Base-by-base conservation (phyloP, 53 echinoderm and acorn worm genomes). In the Pentamera pediparva region DNA sequence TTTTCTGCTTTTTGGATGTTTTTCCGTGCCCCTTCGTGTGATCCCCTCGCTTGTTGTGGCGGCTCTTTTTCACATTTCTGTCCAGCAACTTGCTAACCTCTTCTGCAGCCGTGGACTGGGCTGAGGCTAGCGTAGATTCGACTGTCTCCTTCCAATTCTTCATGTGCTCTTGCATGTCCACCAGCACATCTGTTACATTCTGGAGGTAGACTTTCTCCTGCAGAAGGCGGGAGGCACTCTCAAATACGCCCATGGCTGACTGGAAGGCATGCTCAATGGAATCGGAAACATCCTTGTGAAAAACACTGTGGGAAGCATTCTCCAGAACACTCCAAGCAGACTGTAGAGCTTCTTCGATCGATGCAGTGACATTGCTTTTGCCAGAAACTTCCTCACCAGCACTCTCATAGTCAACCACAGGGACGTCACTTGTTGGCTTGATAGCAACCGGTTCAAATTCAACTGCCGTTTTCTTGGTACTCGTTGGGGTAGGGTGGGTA, bases 151-250 rank as follows among this genome's bases (percentile, higher is more conserved):
- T 38, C 12, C 58, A 31, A 35, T 40, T 43, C 30, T 39, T 1
- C 5, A 56, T 37, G 27, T 21, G 28, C 6, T 75, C 75, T 43
- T 75, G 33, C 29, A 75, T 25, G 20, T n/a, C n/a, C n/a, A n/a
- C n/a, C n/a, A n/a, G n/a, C n/a, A 50, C 32, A 17, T 75, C 59
- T 36, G 39, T 25, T 11, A 45, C 58, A 75, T 59, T 37, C 57
- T 75, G 26, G n/a, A 67, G 58, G 51, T n/a, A n/a, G n/a, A n/a
- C n/a, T n/a, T n/a, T n/a, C n/a, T n/a, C n/a, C n/a, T n/a, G n/a
- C n/a, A n/a, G n/a, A n/a, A n/a, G n/a, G n/a, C n/a, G n/a, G n/a
- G 73, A 72, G 33, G 73, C 73, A 72, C 54, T 72, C 53, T 53
- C 73, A 2, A 72, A 52, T 6, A n/a, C 54, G 35, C 35, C 54